Conservation (phyloP, 2,113 vertebrate species). For the Callocephalon fimbriatum region DNA sequence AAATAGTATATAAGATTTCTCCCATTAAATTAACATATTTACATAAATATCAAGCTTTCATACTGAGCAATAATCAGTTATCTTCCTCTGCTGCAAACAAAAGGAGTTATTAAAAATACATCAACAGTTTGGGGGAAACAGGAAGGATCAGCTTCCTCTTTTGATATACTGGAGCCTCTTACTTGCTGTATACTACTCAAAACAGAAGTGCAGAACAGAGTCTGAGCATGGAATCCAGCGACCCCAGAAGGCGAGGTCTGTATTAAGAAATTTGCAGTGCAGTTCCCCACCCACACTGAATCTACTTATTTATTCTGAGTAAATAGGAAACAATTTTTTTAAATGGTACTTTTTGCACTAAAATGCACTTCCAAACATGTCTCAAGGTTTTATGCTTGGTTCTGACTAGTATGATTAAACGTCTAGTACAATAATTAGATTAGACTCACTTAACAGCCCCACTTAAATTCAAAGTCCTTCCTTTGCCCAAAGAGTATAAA, state of each 20-base stretch:
- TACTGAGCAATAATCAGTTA: neutral
- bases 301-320: neutral
- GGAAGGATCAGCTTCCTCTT: neutral
- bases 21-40: slow-evolving; percentile 29
- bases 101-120: neutral
- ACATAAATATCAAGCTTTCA: slow-evolving; percentile 17
- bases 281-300: neutral
- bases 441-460: slow-evolving; percentile 48
- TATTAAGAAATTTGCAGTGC: neutral
- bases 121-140: neutral
- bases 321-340: neutral
- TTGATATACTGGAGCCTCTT: neutral
- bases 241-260: accelerated
- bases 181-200: neutral
- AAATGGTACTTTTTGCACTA: neutral
- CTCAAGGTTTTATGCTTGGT: neutral
- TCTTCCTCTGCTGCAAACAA: slow-evolving; percentile 17
- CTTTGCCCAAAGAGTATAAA: slow-evolving; percentile 16
- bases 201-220: neutral
- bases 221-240: neutral
- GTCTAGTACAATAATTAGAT: slow-evolving; percentile 51
- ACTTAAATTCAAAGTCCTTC: slow-evolving; percentile 31
- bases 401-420: slow-evolving; percentile 47
- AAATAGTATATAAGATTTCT: neutral
- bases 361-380: neutral